These are phyloP conservation scores for Tricholauxania praeusta DNA, from an alignment of 2,888 invertebrate species.

Conservation along the genomic window DNA sequence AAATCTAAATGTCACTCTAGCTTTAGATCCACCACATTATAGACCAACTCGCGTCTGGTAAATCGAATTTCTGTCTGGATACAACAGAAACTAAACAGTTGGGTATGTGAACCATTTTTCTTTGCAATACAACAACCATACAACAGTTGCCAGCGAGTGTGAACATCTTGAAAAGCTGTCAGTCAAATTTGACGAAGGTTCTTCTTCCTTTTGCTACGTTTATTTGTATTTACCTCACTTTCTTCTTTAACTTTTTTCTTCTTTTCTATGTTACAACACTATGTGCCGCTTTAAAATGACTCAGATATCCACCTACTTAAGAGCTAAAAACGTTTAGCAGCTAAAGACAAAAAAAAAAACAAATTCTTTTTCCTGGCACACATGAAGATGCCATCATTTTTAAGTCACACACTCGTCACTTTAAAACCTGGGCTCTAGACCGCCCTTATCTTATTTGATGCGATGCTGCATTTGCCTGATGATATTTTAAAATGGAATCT, in stretches of 20 bases:
- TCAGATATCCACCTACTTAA: conserved; percentile 12
- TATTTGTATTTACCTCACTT: background rate
- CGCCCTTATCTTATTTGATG: background rate
- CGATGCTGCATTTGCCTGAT: conserved; percentile 12
- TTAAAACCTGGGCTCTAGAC: conserved; percentile 49
- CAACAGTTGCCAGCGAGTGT: conserved; percentile 50
- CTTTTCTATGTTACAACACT: background rate
- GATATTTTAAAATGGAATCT: background rate
- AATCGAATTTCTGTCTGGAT: background rate
- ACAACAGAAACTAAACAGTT: conserved; percentile 1
- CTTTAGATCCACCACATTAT: background rate
- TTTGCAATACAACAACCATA: too few species aligned
- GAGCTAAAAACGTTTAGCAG: conserved; percentile 17
- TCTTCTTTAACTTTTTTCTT: background rate
- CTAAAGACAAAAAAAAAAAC: background rate
- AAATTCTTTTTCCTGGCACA: background rate
- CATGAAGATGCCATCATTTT: conserved; percentile 44
- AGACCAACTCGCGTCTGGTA: background rate
- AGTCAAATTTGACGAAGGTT: conserved; percentile 65
- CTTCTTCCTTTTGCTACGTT: conserved; percentile 40
- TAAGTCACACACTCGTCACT: conserved; percentile 57
- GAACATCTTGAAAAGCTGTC: conserved; percentile 67
- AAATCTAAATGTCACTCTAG: too few species aligned
- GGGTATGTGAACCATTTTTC: conserved; percentile 1
- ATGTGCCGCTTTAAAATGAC: background rate